phyloP scores from a whole-genome alignment of 2,113 vertebrate genomes.

The Oreochromis tanganicae region DNA sequence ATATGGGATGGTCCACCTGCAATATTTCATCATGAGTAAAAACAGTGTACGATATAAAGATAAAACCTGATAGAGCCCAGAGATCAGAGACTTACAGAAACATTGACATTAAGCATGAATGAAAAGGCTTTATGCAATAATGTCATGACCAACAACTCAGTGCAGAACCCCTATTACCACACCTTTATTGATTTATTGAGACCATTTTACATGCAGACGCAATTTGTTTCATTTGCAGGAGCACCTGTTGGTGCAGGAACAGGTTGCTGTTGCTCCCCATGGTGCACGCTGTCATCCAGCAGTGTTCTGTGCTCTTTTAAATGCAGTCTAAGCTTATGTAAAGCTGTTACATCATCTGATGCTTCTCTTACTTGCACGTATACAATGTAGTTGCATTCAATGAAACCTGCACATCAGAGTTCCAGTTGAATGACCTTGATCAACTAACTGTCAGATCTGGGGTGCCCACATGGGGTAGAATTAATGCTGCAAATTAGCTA shows the following conservation, averaged over 20 bases:
- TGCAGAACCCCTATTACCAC: neutral
- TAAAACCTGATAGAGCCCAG: neutral
- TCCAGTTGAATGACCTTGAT: neutral
- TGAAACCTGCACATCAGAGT: neutral
- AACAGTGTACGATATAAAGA: neutral
- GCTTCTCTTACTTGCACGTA: neutral
- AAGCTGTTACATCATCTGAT: neutral
- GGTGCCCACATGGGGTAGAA: neutral
- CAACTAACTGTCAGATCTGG: neutral
- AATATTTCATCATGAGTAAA: neutral
- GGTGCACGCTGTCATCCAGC: neutral
- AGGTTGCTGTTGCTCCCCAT: neutral
- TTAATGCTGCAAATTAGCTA: neutral
- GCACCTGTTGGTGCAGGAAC: neutral
- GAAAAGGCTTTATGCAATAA: neutral
- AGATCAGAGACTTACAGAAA: neutral
- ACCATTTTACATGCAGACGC: neutral
- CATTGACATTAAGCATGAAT: neutral
- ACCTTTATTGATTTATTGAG: neutral
- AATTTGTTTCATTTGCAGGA: neutral
- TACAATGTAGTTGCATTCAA: neutral
- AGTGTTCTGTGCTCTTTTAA: neutral
- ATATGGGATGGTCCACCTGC: neutral
- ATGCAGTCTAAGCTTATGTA: neutral
- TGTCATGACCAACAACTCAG: neutral